Conservation (phyloP, 1,140 invertebrate genomes). For the Drosophila quadrilineata region DNA sequence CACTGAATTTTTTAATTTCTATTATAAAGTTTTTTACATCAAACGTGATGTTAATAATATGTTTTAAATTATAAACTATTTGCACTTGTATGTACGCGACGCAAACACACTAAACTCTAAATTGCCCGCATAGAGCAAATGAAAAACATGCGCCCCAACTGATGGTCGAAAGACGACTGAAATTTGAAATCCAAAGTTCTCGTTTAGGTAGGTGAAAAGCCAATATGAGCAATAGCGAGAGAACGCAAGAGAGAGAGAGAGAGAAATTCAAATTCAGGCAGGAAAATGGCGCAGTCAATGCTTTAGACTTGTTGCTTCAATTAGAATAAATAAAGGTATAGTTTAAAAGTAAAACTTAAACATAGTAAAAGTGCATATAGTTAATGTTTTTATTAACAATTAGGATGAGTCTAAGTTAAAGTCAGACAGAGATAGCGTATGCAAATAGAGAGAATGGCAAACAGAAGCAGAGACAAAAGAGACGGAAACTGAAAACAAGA, state of each 20-base stretch:
- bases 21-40: too few relatives aligned
- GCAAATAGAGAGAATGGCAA: not conserved
- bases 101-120: not conserved
- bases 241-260: constrained; percentile 1
- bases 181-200: constrained; percentile 76
- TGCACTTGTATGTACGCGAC: not conserved
- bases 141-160: constrained; percentile 63
- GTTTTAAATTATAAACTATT: too few relatives aligned
- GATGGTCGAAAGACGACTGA: constrained; percentile 76
- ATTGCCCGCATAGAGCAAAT: constrained; percentile 7
- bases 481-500: not conserved
- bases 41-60: too few relatives aligned
- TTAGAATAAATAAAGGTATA: constrained; percentile 10
- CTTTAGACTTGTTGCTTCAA: constrained; percentile 31
- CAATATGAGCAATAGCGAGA: not conserved
- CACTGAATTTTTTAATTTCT: too few relatives aligned
- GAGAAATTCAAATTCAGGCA: too few relatives aligned
- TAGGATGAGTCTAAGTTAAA: too few relatives aligned
- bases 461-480: not conserved
- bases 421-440: constrained; percentile 7
- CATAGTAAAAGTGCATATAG: too few relatives aligned
- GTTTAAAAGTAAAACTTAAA: too few relatives aligned
- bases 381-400: too few relatives aligned
- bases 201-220: constrained; percentile 53
- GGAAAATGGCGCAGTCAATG: not conserved